phyloP scores from a whole-genome alignment of 2,797 vertebrate genomes.

The Xenops minutus region DNA sequence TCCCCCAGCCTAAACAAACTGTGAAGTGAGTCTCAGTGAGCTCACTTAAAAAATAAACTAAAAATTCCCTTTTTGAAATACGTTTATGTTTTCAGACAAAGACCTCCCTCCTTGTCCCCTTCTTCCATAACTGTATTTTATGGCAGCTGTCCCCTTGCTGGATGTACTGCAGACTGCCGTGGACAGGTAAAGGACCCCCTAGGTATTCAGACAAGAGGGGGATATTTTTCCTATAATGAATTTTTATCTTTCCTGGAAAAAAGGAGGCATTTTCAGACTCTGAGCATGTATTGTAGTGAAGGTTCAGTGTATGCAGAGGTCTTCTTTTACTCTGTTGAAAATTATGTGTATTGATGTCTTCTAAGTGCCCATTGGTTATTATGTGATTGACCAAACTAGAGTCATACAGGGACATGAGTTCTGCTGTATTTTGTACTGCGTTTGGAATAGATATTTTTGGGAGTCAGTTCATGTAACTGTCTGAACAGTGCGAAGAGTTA shows the following conservation, averaged over 20 bases:
- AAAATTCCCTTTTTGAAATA: neutral
- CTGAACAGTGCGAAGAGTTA: neutral
- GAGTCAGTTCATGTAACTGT: neutral
- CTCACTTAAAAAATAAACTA: neutral
- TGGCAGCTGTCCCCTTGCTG: neutral
- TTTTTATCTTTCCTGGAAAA: neutral
- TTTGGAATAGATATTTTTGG: neutral
- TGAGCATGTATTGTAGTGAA: neutral
- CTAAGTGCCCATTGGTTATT: neutral
- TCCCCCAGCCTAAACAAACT: neutral
- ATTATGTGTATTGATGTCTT: neutral
- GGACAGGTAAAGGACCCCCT: neutral
- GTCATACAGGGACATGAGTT: neutral
- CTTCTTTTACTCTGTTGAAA: neutral
- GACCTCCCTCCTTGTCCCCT: neutral
- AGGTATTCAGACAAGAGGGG: accelerated
- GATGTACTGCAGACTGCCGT: neutral
- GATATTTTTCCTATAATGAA: neutral
- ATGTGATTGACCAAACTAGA: neutral
- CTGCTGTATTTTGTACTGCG: neutral
- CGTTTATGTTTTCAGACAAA: neutral
- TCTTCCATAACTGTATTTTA: neutral
- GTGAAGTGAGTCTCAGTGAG: neutral
- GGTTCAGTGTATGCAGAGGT: neutral
- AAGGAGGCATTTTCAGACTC: neutral